A percentile compares a stretch with the other conserved stretches of the same genome.
Evolutionary conservation across 2,113 vertebrate genomes (phyloP).

Genomic region (Zosterops pallidus): DNA sequence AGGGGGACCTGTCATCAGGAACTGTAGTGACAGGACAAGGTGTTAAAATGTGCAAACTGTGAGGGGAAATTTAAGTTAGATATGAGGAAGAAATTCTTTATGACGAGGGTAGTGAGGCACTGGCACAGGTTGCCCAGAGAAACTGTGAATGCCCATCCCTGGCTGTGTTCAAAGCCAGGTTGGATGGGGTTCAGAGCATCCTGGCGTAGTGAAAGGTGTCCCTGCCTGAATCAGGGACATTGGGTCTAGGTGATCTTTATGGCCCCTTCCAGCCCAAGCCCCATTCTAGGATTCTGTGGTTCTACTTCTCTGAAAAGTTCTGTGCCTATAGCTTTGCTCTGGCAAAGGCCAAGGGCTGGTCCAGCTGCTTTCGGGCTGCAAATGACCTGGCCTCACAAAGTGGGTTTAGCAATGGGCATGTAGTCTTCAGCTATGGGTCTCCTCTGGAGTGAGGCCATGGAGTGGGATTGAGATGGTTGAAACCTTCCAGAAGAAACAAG

Average conservation of each 20-base stretch:
- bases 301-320: background rate
- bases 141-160: background rate
- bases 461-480: rapidly evolving
- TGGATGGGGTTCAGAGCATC: background rate
- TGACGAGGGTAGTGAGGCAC: background rate
- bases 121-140: background rate
- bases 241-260: background rate
- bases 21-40: background rate
- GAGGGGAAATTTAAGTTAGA: background rate
- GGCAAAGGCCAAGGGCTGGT: no score
- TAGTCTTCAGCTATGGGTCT: background rate
- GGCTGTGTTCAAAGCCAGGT: background rate
- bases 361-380: background rate
- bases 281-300: background rate
- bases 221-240: rapidly evolving
- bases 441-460: background rate
- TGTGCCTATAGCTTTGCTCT: background rate
- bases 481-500: background rate
- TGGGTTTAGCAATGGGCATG: background rate
- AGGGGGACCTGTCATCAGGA: background rate
- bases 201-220: background rate
- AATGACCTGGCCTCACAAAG: background rate
- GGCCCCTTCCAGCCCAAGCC: background rate
- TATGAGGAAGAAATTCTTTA: background rate
- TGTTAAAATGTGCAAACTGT: background rate